Conservation (phyloP, 2,113 vertebrate species). For the Lepisosteus oculatus region DNA sequence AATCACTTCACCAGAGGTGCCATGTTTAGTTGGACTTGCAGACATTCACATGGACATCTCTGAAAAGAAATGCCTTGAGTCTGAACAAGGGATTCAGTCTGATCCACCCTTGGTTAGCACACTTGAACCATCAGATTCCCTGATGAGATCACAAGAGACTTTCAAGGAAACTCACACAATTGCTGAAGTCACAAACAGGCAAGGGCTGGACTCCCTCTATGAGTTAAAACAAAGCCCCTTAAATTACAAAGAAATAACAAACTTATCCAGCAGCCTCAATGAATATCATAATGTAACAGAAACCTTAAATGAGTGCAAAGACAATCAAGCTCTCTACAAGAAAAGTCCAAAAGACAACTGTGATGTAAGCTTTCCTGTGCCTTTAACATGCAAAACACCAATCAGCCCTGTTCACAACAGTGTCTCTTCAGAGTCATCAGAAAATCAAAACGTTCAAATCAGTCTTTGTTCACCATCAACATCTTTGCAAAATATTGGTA, state of each 20-base stretch:
- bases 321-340: constrained; percentile 39
- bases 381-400: constrained; percentile 42
- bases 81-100: constrained; percentile 38
- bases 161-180: constrained; percentile 10
- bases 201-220: constrained; percentile 35
- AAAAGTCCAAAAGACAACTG: constrained; percentile 38
- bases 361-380: constrained; percentile 34
- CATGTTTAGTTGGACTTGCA: constrained; percentile 47
- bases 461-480: constrained; percentile 34
- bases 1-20: constrained; percentile 28
- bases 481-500: constrained; percentile 23
- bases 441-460: constrained; percentile 33
- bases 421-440: constrained; percentile 24
- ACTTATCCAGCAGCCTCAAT: constrained; percentile 51
- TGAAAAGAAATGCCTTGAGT: constrained; percentile 42
- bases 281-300: constrained; percentile 54
- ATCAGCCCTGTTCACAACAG: constrained; percentile 35
- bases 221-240: constrained; percentile 64
- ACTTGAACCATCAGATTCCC: constrained; percentile 36
- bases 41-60: constrained; percentile 41
- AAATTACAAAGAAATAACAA: constrained; percentile 54
- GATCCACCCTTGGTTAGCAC: constrained; percentile 32
- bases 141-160: background rate
- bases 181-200: constrained; percentile 33
- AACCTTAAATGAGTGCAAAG: constrained; percentile 44